These are phyloP conservation scores for Ornithoptera priamus DNA, from an alignment of 2,888 invertebrate species.

Conservation along the genomic window DNA sequence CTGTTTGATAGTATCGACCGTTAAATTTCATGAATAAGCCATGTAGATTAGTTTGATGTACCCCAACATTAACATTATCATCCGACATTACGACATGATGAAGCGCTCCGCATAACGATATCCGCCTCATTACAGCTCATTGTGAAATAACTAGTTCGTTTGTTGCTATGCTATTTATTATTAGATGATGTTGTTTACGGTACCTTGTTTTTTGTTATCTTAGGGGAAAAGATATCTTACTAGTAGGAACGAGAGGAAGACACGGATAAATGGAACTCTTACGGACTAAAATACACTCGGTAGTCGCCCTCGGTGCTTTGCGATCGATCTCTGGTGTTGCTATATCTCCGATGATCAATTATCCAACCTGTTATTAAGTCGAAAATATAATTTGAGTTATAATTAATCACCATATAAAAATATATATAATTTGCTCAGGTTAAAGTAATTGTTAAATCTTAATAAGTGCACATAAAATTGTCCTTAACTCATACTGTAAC, in stretches of 20 bases:
- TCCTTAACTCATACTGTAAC: not conserved
- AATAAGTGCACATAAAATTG: not conserved
- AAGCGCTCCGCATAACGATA: slow-evolving; percentile 47
- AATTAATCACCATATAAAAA: too few species aligned
- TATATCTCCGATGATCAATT: too few species aligned
- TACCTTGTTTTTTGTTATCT: too few species aligned
- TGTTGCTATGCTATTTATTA: slow-evolving; percentile 36
- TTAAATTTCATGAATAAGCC: slow-evolving; percentile 2
- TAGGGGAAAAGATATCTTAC: too few species aligned
- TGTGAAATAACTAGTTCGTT: slow-evolving; percentile 35
- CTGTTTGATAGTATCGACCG: not conserved
- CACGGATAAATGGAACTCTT: too few species aligned
- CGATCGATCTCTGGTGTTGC: too few species aligned
- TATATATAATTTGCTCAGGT: too few species aligned
- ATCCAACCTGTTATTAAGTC: too few species aligned
- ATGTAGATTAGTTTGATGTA: slow-evolving; percentile 29
- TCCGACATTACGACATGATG: slow-evolving; percentile 54
- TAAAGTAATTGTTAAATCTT: not conserved
- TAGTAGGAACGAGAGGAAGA: too few species aligned
- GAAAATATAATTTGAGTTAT: too few species aligned
- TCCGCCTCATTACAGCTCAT: slow-evolving; percentile 46
- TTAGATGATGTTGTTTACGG: slow-evolving; percentile 1
- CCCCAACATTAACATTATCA: slow-evolving; percentile 42
- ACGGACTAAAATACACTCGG: too few species aligned
- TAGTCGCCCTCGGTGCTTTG: too few species aligned